These are phyloP conservation scores for Plusia festucae DNA, from an alignment of 2,888 invertebrate species.

Conservation along the genomic window DNA sequence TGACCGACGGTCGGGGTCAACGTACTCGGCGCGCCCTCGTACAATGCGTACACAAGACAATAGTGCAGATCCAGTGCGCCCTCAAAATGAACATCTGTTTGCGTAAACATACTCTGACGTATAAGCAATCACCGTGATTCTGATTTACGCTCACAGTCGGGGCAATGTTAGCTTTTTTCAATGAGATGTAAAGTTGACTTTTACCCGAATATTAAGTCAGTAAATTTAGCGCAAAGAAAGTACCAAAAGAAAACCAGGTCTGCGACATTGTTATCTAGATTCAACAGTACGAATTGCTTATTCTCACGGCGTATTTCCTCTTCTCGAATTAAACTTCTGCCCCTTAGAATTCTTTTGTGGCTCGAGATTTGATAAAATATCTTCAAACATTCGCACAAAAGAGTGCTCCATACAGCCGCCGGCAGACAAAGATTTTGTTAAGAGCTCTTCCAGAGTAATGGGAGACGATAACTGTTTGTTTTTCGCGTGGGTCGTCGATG, in stretches of 20 bases:
- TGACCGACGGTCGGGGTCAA: slow-evolving; percentile 70
- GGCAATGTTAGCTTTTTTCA: slow-evolving; percentile 13
- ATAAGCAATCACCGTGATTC: background rate
- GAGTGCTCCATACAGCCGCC: slow-evolving; percentile 16
- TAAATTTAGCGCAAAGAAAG: slow-evolving; percentile 49
- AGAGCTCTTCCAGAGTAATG: slow-evolving; percentile 52
- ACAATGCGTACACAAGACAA: slow-evolving; percentile 55
- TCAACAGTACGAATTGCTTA: slow-evolving; percentile 35
- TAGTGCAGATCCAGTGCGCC: slow-evolving; percentile 45
- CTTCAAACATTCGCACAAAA: slow-evolving; percentile 36
- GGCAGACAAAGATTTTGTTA: slow-evolving; percentile 41
- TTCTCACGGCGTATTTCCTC: slow-evolving; percentile 27
- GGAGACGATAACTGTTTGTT: slow-evolving; percentile 57
- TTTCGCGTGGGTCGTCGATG: slow-evolving; percentile 56
- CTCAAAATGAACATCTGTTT: slow-evolving; percentile 36
- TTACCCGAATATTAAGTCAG: slow-evolving; percentile 29
- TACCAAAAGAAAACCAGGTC: slow-evolving; percentile 31
- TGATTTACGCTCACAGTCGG: slow-evolving; percentile 5
- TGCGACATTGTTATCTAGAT: slow-evolving; percentile 33
- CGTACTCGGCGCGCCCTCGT: slow-evolving; percentile 67
- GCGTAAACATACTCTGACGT: slow-evolving; percentile 19
- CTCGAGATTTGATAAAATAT: slow-evolving; percentile 47
- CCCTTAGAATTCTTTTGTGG: slow-evolving; percentile 45
- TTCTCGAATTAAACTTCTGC: slow-evolving; percentile 50
- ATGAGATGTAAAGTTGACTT: slow-evolving; percentile 10